A percentile compares a stretch with the other conserved stretches of the same genome.
Evolutionary conservation across 2,888 invertebrate species (phyloP).

Genomic region (Drosophila meridiana): DNA sequence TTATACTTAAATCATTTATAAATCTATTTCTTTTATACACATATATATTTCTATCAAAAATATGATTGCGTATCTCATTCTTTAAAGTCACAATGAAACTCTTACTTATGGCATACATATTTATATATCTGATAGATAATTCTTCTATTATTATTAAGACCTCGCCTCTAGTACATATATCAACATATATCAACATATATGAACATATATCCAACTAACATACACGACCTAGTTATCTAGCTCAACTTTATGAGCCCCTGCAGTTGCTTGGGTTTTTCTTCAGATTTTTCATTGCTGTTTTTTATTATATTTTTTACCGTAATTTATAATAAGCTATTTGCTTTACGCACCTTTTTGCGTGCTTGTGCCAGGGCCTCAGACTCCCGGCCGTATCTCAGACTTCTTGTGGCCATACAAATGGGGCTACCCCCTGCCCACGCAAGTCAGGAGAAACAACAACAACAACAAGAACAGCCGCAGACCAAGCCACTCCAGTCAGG

Average conservation of each 20-base stretch:
- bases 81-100: too few relatives aligned
- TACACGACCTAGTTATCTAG: neutral
- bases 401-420: slow-evolving; percentile 18
- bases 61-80: too few relatives aligned
- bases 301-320: slow-evolving; percentile 67
- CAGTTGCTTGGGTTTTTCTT: slow-evolving; percentile 21
- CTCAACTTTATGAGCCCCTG: slow-evolving; percentile 18
- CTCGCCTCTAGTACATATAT: neutral
- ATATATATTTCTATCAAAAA: too few relatives aligned
- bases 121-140: neutral
- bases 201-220: slow-evolving; percentile 4
- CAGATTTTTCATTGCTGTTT: slow-evolving; percentile 32
- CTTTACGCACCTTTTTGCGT: slow-evolving; percentile 67
- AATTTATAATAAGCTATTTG: slow-evolving; percentile 77
- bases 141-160: neutral
- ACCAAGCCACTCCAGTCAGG: slow-evolving; percentile 53
- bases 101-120: too few relatives aligned
- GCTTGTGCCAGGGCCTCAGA: slow-evolving; percentile 7
- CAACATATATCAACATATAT: neutral
- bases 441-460: slow-evolving; percentile 17
- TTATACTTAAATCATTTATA: too few relatives aligned
- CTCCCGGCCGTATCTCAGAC: slow-evolving; percentile 1
- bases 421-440: slow-evolving; percentile 67
- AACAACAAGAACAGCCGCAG: slow-evolving; percentile 9
- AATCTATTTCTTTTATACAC: too few relatives aligned